Evolutionary conservation across 35 echinoderm and acorn worm species (phyloP).

Genomic region (Ptychodera flava): DNA sequence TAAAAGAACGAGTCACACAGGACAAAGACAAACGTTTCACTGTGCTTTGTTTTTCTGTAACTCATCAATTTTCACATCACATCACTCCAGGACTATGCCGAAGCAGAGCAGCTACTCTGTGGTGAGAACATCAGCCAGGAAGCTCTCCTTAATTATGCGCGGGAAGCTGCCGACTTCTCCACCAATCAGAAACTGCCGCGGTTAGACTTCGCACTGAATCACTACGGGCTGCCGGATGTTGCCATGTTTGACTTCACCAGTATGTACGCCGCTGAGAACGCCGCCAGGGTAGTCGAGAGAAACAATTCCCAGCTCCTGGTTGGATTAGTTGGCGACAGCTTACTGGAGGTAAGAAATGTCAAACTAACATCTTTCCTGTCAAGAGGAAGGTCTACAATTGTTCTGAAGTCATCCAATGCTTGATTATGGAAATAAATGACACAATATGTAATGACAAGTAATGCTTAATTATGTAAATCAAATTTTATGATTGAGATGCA

Average conservation of each 20-base stretch:
- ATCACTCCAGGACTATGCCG: conserved; percentile 64
- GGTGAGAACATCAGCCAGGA: conserved; percentile 71
- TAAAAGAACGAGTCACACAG: too few relatives aligned
- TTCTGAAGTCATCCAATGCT: too few relatives aligned
- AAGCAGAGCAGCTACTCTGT: conserved; percentile 55
- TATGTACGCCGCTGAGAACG: conserved; percentile 78
- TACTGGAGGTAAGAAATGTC: conserved; percentile 64
- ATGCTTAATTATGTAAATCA: too few relatives aligned
- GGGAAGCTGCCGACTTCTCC: conserved; percentile 92
- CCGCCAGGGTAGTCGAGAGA: conserved; percentile 58
- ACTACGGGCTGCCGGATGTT: conserved; percentile 86
- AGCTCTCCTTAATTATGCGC: conserved; percentile 66
- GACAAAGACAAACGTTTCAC: too few relatives aligned
- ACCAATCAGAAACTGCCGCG: conserved; percentile 72
- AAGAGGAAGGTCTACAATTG: too few relatives aligned
- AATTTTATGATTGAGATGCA: too few relatives aligned
- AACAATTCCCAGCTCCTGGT: conserved; percentile 73
- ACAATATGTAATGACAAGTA: too few relatives aligned
- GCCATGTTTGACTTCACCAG: conserved; percentile 99
- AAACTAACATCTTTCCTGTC: neutral
- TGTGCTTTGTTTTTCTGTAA: too few relatives aligned
- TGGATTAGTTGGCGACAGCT: conserved; percentile 77
- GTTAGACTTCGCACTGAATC: conserved; percentile 92
- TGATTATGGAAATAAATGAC: too few relatives aligned
- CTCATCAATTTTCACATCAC: too few relatives aligned